Evolutionary conservation across 2,888 invertebrate species (phyloP), one percentile per base, ranked within the genome.

Genomic region (Eristalis tenax): DNA sequence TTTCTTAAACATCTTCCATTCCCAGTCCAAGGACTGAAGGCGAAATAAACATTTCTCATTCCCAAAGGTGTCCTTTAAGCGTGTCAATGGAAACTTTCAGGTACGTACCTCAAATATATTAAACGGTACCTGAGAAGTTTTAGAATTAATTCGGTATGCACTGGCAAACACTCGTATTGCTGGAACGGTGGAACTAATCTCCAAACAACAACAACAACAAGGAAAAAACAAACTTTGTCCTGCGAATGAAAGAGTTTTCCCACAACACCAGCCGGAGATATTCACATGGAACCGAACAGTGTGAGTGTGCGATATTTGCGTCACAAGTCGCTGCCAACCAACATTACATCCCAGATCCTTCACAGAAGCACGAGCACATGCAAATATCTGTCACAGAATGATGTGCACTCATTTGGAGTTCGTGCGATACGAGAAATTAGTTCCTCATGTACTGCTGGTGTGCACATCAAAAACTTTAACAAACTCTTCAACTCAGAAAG

Each of bases 321-420:
- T 74, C 50, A 35, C n/a, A 80, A 73, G 74, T 73, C 38, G 32
- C 61, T 61, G 43, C 23, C 71, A 79, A 56, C 59, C 71, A 57
- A 71, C 38, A 57, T 59, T 32, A 65, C 68, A 69, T 61, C 50
- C 22, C 61, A 65, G 32, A 59, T 38, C 43, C 40, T 23, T 18
- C 38, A 26, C 59, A 64, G 70, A 73, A 73, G 40, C 66, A 64
- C 57, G 56, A 59, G 43, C 59, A 43, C 26, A 32, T 6, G 59
- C 38, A 38, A 23, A 68, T 74, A 81, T 64, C 80, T 74, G 68
- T 81, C 81, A 75, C 74, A 68, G 56, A 56, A 68, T 81, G 74
- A 81, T 69, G 81, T 68, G 81, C 69, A 57, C 74, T 75, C 74
- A 81, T 81, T 81, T 81, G 61, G 43, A 69, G 80, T 68, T 73